Base-by-base conservation (phyloP, 2,888 invertebrate species). In the Augochlorella aurata region DNA sequence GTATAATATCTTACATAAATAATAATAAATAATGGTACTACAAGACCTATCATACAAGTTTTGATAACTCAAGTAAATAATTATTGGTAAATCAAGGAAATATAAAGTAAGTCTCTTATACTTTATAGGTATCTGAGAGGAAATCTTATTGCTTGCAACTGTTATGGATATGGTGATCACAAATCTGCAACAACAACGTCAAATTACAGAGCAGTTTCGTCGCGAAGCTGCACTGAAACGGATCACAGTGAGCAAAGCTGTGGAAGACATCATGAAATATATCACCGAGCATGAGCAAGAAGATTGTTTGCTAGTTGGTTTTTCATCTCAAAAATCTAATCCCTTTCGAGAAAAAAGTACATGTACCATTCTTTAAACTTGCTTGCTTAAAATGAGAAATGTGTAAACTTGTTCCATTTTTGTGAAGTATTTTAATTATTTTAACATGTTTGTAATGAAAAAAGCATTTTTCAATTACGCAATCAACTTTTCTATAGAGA, bases 291-390 rank as follows among this genome's bases (percentile, higher is more conserved):
- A 98, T 92, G 97, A 98, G 92, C 97, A 97, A 90, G 98, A 98
- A 92, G 99, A 99, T 94, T 98, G 97, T 91, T 95, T 99, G 69
- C 95, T 99, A 85, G 97, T 97, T 86, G 99, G 99, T 52, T 99
- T 99, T 94, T 97, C 98, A 85, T 98, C 97, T 89, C 98, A 98
- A 93, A 98, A 98, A 93, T 97, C 98, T 21, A 99, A 99, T 94
- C 99, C 99, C 47, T 99, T 98, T 95, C 96, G 98, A 87, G 98
- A 98, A 94, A 98, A 98, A 94, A 97, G 97, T 93, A 97, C 97
- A 81, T 98, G 98, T 94, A 95, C 95, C 90, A 95, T 98, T 90
- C 95, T 98, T 88, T 98, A 97, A 96, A 90, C 68, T 79, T 0
- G 52, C 81, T 0, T 87, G 87, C 29, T 74, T 88, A 44, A 86